Conservation (phyloP, 2,797 vertebrate genomes). For the Betta splendens region DNA sequence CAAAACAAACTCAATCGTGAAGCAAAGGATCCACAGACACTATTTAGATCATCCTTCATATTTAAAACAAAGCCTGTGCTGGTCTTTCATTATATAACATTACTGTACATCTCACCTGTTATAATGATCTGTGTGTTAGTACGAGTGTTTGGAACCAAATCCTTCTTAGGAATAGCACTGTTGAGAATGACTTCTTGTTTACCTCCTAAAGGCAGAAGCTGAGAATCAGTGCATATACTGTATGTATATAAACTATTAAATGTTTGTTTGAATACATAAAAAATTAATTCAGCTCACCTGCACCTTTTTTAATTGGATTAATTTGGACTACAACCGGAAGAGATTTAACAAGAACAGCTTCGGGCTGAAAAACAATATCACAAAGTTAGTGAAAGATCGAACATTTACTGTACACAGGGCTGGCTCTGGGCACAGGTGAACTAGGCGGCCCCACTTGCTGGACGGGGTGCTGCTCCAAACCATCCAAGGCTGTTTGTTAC, state of each 20-base stretch:
- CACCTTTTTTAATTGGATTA: conserved; percentile 67
- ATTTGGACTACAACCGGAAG: conserved; percentile 64
- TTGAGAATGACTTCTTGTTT: conserved; percentile 74
- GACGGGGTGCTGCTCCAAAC: too few relatives aligned
- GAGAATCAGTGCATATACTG: not conserved
- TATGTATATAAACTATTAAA: not conserved
- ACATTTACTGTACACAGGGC: too few relatives aligned
- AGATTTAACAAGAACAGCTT: conserved; percentile 77
- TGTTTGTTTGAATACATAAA: not conserved
- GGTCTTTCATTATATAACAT: not conserved
- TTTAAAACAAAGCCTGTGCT: too few relatives aligned
- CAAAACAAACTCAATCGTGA: not conserved
- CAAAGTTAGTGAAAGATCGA: too few relatives aligned
- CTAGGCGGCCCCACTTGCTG: too few relatives aligned
- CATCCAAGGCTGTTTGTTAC: too few relatives aligned
- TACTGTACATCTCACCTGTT: conserved; percentile 76
- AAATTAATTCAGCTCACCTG: too few relatives aligned
- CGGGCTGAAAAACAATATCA: conserved; percentile 78
- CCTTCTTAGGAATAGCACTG: conserved; percentile 51
- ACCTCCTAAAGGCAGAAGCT: conserved; percentile 66
- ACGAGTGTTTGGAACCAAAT: conserved; percentile 82
- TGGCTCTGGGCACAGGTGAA: too few relatives aligned
- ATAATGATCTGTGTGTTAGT: conserved; percentile 81
- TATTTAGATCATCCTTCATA: not conserved
- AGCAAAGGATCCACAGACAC: too few relatives aligned